These are phyloP conservation scores for Toxotes jaculatrix DNA, from an alignment of 2,113 vertebrate genomes.

Conservation along the genomic window DNA sequence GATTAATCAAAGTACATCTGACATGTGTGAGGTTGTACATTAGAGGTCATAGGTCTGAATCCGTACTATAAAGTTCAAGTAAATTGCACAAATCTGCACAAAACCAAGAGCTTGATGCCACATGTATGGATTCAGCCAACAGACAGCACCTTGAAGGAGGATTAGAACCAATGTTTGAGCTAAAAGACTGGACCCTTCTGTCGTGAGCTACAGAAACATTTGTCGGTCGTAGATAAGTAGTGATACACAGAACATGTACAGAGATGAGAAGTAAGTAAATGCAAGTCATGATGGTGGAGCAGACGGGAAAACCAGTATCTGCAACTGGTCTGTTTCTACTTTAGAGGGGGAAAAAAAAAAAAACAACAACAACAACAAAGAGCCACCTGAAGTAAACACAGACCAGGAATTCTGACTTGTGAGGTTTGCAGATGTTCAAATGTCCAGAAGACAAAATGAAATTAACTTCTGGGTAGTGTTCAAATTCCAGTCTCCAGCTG, in stretches of 20 bases:
- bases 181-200: constrained; percentile 48
- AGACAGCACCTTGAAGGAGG: constrained; percentile 78
- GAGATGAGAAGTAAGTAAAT: constrained; percentile 24
- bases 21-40: constrained; percentile 62
- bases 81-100: constrained; percentile 62
- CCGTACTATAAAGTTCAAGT: constrained; percentile 68
- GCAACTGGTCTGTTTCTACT: constrained; percentile 24
- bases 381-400: constrained; percentile 27
- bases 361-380: background rate
- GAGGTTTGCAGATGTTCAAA: constrained; percentile 34
- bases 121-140: constrained; percentile 67
- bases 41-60: constrained; percentile 71
- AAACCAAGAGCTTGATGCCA: constrained; percentile 52
- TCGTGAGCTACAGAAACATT: constrained; percentile 34
- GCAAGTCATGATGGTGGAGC: background rate
- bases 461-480: constrained; percentile 52
- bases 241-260: constrained; percentile 50
- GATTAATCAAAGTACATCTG: constrained; percentile 42
- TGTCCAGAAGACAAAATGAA: background rate
- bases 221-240: constrained; percentile 49
- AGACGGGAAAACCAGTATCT: background rate
- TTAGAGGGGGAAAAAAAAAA: background rate
- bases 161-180: constrained; percentile 50
- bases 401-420: background rate
- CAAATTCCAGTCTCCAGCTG: constrained; percentile 31